A percentile compares a stretch with the other conserved stretches of the same genome.
Evolutionary conservation across 2,888 invertebrate species (phyloP).

Genomic region (Morpho helenor): DNA sequence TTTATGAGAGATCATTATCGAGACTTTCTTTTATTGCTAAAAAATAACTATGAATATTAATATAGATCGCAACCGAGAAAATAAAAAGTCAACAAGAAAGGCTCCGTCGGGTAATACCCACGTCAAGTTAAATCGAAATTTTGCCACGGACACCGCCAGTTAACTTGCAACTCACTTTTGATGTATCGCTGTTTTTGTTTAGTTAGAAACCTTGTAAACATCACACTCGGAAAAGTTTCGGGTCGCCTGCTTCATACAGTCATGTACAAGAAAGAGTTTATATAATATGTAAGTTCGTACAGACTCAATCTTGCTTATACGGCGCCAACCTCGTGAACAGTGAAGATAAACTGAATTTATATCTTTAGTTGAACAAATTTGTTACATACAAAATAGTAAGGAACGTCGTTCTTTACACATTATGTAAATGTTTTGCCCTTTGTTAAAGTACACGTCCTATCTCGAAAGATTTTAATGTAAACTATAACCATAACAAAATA

Average conservation of each 20-base stretch:
- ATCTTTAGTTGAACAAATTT: constrained; percentile 29
- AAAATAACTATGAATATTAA: constrained; percentile 8
- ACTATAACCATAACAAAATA: background rate
- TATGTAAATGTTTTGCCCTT: constrained; percentile 2
- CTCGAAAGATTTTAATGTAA: background rate
- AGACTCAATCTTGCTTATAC: constrained; percentile 14
- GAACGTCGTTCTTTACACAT: constrained; percentile 8
- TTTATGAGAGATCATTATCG: background rate
- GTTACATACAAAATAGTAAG: constrained; percentile 23
- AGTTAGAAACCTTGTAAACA: constrained; percentile 64
- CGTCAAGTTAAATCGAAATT: constrained; percentile 63
- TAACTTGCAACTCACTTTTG: constrained; percentile 73
- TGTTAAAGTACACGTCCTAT: background rate
- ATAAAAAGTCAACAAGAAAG: constrained; percentile 52
- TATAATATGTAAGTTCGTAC: constrained; percentile 36
- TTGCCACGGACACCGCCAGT: constrained; percentile 54
- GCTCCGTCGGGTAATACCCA: constrained; percentile 42
- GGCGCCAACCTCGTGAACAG: constrained; percentile 20
- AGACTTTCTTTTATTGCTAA: background rate
- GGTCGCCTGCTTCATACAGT: constrained; percentile 35
- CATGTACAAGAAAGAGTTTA: constrained; percentile 37
- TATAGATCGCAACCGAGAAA: constrained; percentile 37
- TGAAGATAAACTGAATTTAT: constrained; percentile 29
- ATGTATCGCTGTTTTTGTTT: constrained; percentile 72
- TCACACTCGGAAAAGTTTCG: constrained; percentile 56